Percentiles rank a stretch among this genome's conserved stretches.
phyloP scores from a whole-genome alignment of 2,797 vertebrate species.

The Triplophysa yarkandensis region DNA sequence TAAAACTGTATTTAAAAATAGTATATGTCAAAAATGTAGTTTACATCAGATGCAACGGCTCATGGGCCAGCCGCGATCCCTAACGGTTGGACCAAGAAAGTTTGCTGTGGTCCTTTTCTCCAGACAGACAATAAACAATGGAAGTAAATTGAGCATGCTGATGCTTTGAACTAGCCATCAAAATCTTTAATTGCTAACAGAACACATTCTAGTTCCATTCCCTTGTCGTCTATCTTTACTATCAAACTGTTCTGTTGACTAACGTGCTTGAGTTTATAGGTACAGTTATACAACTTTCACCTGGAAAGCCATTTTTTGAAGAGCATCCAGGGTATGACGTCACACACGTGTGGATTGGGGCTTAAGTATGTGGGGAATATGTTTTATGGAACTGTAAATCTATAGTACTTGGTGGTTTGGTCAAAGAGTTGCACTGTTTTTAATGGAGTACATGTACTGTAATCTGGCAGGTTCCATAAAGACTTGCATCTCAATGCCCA shows the following conservation, averaged over 20 bases:
- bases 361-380: not conserved
- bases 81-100: not conserved
- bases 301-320: too few relatives aligned
- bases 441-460: not conserved
- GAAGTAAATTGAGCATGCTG: not conserved
- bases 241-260: not conserved
- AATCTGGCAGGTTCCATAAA: not conserved
- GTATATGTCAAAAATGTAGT: not conserved
- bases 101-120: not conserved
- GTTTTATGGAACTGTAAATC: not conserved
- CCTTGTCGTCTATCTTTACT: not conserved
- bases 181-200: not conserved
- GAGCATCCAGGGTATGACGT: too few relatives aligned
- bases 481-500: not conserved
- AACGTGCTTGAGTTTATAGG: not conserved
- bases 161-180: not conserved
- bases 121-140: not conserved
- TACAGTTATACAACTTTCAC: slow-evolving; percentile 2
- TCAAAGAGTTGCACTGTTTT: too few relatives aligned
- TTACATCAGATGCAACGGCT: not conserved
- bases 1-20: not conserved
- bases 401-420: not conserved
- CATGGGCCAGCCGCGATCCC: not conserved
- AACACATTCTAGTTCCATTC: not conserved
- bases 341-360: not conserved